Base-by-base conservation (phyloP, 2,797 vertebrate genomes). In the Sebastes oblongus region DNA sequence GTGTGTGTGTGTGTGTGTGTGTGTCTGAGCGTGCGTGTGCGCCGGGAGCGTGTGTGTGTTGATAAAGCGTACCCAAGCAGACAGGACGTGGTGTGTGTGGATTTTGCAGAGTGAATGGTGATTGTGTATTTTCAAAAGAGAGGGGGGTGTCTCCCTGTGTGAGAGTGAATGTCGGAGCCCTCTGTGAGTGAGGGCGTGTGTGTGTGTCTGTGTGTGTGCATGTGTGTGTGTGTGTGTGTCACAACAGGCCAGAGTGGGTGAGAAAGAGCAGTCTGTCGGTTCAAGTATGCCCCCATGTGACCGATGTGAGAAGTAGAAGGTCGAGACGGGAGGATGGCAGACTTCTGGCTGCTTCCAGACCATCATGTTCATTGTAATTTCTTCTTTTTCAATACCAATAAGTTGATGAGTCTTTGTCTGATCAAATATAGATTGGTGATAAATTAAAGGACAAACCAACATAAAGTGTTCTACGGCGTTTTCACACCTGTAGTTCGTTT, bases 231-330 rank as follows among this genome's bases (percentile, higher is more conserved):
- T 60, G 80, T 70, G 73, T 88, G 32, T 32, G 72, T 88, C 83
- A 85, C 75, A 85, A 87, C 87, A 86, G 72, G 56, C 81, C 62
- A 34, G 76, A 71, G 60, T 52, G 75, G 42, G 80, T 85, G 73
- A 84, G 86, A 78, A 78, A 76, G 69, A 83, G 83, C 70, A 66
- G 59, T 87, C 86, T 81, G 68, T 81, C 74, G 83, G 92, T 91
- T 93, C 73, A 93, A 95, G 94, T 93, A 88, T 92, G 94, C 93
- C 94, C 94, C 93, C 93, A 89, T 89, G 94, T 94, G 94, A 91
- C 87, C 46, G 65, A 9, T 72, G 79, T 25, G 68, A 91, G 93
- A 93, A 94, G 75, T 88, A 88, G 72, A 89, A 42, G 70, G 56
- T 59, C 1, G 52, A 68, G 65, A 76, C 4, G 4, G 5, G 58